Base-by-base conservation (phyloP, 2,888 invertebrate species). In the Drosophila demipolita region DNA sequence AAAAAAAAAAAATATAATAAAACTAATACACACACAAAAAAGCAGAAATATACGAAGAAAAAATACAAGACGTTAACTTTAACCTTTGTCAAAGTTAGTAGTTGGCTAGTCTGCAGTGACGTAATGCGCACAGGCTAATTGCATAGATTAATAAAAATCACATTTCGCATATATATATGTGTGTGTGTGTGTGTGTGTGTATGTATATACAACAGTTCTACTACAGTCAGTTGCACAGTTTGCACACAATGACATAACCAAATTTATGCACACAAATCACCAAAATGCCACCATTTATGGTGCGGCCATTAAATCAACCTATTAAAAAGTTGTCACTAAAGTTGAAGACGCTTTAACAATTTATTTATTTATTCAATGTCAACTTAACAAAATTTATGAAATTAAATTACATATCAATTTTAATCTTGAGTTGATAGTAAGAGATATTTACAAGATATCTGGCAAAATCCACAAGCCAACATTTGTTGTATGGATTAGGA, bases 271-370 rank as follows among this genome's bases (percentile, higher is more conserved):
- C 15, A 45, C 57, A 66, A 73, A 77, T 76, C 67, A 77, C 49
- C 50, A 50, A 50, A 62, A 42, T 55, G 53, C 15, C 62, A 57
- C 80, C 80, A 80, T 80, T 77, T 80, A 77, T 71, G 82, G 80
- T 54, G 45, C 33, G 80, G 45, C 45, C 15, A 26, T 45, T 45
- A 45, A 45, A 45, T 45, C 23, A 45, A 9, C 15, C 45, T 23
- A 45, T 45, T 23, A 23, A 45, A 23, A 17, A 8, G 23, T 15
- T 23, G 45, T 15, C 45, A 8, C 45, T 45, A 15, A 45, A 20
- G 2, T 23, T 45, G 45, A 45, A 45, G 45, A 45, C 15, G 45
- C 15, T 45, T 8, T 1, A 4, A 15, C 15, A 15, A 23, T 45
- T 45, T 45, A 45, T 23, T 45, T 20, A 20, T 45, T 45, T 15